These are phyloP conservation scores for Crotophaga sulcirostris DNA, from an alignment of 2,113 vertebrate species.

Conservation along the genomic window DNA sequence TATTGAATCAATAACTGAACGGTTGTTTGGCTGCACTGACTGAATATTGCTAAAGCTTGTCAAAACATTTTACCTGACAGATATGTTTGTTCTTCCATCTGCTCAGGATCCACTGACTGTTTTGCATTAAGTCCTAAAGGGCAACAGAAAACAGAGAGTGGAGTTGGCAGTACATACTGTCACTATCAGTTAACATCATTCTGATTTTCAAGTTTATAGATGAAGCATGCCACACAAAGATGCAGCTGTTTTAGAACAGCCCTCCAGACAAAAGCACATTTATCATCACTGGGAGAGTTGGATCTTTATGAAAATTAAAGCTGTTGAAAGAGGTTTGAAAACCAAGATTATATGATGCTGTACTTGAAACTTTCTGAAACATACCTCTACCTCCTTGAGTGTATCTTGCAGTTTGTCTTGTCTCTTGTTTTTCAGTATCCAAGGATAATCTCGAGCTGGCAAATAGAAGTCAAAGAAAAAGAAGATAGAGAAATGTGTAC, in stretches of 20 bases:
- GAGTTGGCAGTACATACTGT: constrained; percentile 53
- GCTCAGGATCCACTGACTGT: constrained; percentile 85
- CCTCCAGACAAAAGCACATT: constrained; percentile 81
- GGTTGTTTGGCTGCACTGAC: constrained; percentile 47
- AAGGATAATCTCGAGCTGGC: constrained; percentile 88
- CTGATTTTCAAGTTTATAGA: constrained; percentile 67
- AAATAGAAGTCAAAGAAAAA: constrained; percentile 43
- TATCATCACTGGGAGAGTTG: constrained; percentile 80
- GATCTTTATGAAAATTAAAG: constrained; percentile 91
- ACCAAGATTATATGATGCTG: constrained; percentile 85
- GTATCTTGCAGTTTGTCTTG: constrained; percentile 90
- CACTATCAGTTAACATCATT: constrained; percentile 64
- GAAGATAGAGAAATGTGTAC: not conserved
- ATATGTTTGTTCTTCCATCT: constrained; percentile 92
- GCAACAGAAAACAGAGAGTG: constrained; percentile 73
- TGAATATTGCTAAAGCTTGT: constrained; percentile 57
- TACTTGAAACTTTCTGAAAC: constrained; percentile 77
- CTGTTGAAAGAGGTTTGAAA: constrained; percentile 89
- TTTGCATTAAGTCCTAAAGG: constrained; percentile 90
- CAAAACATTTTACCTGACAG: constrained; percentile 90
- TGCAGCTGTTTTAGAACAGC: constrained; percentile 80
- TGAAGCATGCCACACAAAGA: constrained; percentile 81
- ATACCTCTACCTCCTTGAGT: constrained; percentile 95
- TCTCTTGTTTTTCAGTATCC: constrained; percentile 88
- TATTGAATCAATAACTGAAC: constrained; percentile 20